Evolutionary conservation across 2,113 vertebrate genomes (phyloP).

Genomic region (Vulpes lagopus): DNA sequence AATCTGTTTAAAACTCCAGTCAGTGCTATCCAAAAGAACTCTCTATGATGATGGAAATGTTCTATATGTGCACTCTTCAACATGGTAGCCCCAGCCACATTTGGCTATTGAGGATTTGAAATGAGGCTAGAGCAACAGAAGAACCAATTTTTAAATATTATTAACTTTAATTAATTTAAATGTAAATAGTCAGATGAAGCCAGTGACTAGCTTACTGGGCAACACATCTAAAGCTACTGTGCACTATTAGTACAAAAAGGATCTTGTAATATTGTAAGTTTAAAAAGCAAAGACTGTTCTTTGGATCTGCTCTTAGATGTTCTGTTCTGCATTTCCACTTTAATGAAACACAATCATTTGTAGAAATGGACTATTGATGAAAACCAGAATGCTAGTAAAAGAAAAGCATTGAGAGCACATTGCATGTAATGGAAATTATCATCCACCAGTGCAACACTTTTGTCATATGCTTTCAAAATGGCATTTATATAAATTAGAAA

Average conservation of each 20-base stretch:
- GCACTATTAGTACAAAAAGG: neutral
- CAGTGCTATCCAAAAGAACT: neutral
- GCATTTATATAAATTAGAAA: constrained; percentile 68
- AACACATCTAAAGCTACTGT: neutral
- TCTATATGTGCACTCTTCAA: neutral
- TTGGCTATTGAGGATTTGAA: neutral
- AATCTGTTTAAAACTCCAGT: neutral
- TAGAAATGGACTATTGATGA: neutral
- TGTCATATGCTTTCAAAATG: neutral
- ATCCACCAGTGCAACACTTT: neutral
- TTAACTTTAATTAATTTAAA: constrained; percentile 5
- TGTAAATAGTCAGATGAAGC: neutral
- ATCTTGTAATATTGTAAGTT: neutral
- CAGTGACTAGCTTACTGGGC: neutral
- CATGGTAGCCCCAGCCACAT: neutral
- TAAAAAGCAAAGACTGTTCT: neutral
- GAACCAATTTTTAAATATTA: neutral
- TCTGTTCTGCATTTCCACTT: neutral
- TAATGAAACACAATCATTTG: neutral
- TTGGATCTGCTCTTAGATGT: neutral
- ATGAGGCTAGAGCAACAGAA: neutral
- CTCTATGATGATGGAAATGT: neutral
- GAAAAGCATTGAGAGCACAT: neutral
- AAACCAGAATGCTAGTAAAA: neutral
- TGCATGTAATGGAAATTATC: neutral